Percentiles rank a stretch among this genome's conserved stretches.
Conservation (phyloP, 2,888 invertebrate genomes). For the Harmothoe impar region DNA sequence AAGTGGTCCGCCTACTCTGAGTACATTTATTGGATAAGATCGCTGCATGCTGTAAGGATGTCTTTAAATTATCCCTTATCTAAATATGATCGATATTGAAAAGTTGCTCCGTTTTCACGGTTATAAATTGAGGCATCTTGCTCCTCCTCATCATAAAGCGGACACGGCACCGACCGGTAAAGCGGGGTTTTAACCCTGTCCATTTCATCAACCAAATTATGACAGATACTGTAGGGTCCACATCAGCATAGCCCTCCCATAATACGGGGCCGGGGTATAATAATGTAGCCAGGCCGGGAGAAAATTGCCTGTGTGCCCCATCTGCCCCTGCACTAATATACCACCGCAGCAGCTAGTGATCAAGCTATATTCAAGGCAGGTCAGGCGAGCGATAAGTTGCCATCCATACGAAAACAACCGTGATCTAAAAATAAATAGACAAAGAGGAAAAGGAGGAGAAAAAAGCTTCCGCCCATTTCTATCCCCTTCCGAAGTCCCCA, state of each 20-base stretch:
- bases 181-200: slow-evolving; percentile 1
- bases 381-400: background rate
- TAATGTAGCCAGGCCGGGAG: slow-evolving; percentile 19
- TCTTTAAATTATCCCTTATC: background rate
- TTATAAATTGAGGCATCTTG: background rate
- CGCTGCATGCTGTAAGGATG: background rate
- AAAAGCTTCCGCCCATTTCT: background rate
- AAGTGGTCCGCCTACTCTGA: background rate
- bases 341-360: background rate
- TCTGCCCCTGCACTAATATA: slow-evolving; percentile 1
- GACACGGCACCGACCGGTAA: background rate
- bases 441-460: too few species aligned
- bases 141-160: background rate
- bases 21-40: background rate
- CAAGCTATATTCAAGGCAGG: slow-evolving; percentile 26
- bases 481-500: background rate
- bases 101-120: background rate
- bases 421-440: background rate
- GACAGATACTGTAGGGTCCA: slow-evolving; percentile 2
- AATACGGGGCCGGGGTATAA: background rate
- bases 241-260: background rate
- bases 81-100: slow-evolving; percentile 19
- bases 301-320: slow-evolving; percentile 29
- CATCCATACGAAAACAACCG: background rate
- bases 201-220: slow-evolving; percentile 26